Evolutionary conservation across 2,113 vertebrate genomes (phyloP).

Genomic region (Podilymbus podiceps): DNA sequence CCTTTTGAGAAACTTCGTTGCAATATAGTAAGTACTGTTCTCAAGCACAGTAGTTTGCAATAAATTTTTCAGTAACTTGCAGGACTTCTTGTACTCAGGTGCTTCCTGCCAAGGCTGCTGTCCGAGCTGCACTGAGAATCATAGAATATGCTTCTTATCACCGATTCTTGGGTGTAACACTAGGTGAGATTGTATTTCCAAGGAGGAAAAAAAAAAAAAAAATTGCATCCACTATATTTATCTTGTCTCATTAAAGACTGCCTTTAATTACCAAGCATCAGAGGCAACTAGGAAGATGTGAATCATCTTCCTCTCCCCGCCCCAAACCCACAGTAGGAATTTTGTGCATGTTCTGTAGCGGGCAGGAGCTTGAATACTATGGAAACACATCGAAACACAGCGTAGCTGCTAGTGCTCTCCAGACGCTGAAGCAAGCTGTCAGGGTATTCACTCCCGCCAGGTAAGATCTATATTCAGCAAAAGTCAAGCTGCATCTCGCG

Average conservation of each 20-base stretch:
- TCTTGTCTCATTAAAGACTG: background rate
- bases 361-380: background rate
- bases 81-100: background rate
- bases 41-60: background rate
- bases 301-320: conserved; percentile 4
- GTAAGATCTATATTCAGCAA: rapidly evolving
- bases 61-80: background rate
- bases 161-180: background rate
- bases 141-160: rapidly evolving
- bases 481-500: background rate
- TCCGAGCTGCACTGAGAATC: rapidly evolving
- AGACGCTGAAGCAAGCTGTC: background rate
- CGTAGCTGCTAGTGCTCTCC: rapidly evolving
- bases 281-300: background rate
- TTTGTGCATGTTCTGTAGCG: rapidly evolving
- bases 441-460: background rate
- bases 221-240: background rate
- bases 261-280: background rate
- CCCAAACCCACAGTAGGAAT: background rate
- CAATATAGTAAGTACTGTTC: rapidly evolving
- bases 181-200: background rate
- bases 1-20: background rate
- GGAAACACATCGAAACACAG: rapidly evolving
- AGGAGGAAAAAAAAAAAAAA: background rate
- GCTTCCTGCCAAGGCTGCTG: background rate